Evolutionary conservation across 2,113 vertebrate genomes (phyloP).

Genomic region (Pseudorhombus dupliciocellatus): DNA sequence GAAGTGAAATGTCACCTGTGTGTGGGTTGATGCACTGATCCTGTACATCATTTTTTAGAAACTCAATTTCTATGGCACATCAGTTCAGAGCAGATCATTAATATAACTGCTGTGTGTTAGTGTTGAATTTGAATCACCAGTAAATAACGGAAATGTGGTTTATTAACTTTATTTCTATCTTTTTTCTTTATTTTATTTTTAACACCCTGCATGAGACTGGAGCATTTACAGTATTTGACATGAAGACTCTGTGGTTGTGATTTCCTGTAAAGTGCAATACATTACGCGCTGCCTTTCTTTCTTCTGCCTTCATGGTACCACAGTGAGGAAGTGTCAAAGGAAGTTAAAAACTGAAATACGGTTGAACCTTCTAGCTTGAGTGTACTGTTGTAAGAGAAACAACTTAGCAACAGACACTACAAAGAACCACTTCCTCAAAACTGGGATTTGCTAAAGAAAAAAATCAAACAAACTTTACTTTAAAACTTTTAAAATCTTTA

Average conservation of each 20-base stretch:
- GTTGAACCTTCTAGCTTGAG: conserved; percentile 28
- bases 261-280: conserved; percentile 45
- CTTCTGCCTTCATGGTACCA: not conserved
- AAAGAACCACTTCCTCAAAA: conserved; percentile 27
- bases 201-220: not conserved
- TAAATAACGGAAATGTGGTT: not conserved
- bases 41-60: not conserved
- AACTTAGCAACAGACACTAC: conserved; percentile 6
- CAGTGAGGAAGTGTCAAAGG: conserved; percentile 37
- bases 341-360: conserved; percentile 68
- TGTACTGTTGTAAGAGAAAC: conserved; percentile 37
- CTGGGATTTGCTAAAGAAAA: not conserved
- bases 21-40: not conserved
- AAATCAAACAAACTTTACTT: too few species aligned
- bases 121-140: not conserved
- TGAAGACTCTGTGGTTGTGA: conserved; percentile 35
- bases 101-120: not conserved
- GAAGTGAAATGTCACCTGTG: too few species aligned
- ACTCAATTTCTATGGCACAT: not conserved
- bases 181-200: not conserved
- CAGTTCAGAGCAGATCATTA: not conserved
- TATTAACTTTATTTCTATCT: not conserved
- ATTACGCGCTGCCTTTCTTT: conserved; percentile 1
- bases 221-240: conserved; percentile 13
- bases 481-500: too few species aligned